These are phyloP conservation scores for Leptodactylus fallax DNA, from an alignment of 2,797 vertebrate species.

Conservation along the genomic window DNA sequence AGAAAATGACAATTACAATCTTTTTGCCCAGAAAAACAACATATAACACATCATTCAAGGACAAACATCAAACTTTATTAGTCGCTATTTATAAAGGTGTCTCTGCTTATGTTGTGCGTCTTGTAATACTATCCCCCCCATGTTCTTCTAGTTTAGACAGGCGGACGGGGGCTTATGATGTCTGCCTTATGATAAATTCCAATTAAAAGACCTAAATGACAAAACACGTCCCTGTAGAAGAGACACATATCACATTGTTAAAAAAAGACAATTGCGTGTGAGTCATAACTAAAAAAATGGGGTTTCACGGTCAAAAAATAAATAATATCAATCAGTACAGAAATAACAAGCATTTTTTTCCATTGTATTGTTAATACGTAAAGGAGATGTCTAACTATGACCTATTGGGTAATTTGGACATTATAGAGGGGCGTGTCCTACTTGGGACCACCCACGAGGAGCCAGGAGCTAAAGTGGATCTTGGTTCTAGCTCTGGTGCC, in stretches of 20 bases:
- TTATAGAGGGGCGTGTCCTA: neutral
- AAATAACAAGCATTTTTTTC: neutral
- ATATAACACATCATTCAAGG: neutral
- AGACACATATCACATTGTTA: conserved; percentile 4
- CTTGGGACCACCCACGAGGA: neutral
- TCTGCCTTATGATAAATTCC: neutral
- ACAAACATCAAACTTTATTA: neutral
- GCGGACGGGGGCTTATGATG: neutral
- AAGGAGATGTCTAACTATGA: neutral
- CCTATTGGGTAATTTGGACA: neutral
- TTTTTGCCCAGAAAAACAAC: no score
- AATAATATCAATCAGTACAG: conserved; percentile 1
- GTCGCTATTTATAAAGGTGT: neutral
- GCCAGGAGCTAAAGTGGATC: neutral
- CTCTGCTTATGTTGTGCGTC: neutral
- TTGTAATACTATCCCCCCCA: neutral
- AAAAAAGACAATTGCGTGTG: neutral
- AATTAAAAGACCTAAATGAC: neutral
- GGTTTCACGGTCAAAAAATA: neutral
- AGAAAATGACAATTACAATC: neutral
- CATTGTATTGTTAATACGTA: neutral
- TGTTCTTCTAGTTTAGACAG: neutral
- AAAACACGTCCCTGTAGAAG: neutral
- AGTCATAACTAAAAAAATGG: conserved; percentile 35
- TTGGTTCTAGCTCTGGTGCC: neutral